Evolutionary conservation across 2,113 vertebrate genomes (phyloP).

Genomic region (Trematocara unimaculatum): DNA sequence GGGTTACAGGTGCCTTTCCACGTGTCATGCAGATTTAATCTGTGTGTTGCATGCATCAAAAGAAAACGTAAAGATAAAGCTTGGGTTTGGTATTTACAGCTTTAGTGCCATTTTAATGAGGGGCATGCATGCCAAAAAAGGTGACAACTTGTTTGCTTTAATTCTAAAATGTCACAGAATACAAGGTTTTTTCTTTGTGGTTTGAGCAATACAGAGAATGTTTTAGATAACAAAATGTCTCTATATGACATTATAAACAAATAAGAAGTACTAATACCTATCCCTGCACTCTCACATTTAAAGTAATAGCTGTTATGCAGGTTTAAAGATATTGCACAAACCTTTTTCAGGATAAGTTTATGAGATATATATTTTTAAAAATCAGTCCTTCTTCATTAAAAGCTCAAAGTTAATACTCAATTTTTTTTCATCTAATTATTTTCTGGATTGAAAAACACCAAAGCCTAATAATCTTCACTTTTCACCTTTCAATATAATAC

Average conservation of each 20-base stretch:
- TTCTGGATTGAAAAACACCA: background rate
- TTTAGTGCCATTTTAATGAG: background rate
- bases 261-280: background rate
- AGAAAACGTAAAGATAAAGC: background rate
- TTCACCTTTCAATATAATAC: background rate
- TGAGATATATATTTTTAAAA: background rate
- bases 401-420: background rate
- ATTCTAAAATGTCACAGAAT: background rate
- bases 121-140: background rate
- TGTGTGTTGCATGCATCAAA: background rate
- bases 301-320: background rate
- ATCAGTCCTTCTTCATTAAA: background rate
- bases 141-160: background rate
- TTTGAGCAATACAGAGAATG: background rate
- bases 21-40: slow-evolving; percentile 15
- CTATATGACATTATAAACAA: background rate
- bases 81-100: background rate
- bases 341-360: background rate
- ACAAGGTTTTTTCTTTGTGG: background rate
- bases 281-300: background rate
- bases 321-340: background rate
- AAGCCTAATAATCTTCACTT: background rate
- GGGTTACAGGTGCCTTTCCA: background rate
- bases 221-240: background rate
- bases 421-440: background rate